Evolutionary conservation across 2,113 vertebrate species (phyloP).

Genomic region (Silurus glanis): DNA sequence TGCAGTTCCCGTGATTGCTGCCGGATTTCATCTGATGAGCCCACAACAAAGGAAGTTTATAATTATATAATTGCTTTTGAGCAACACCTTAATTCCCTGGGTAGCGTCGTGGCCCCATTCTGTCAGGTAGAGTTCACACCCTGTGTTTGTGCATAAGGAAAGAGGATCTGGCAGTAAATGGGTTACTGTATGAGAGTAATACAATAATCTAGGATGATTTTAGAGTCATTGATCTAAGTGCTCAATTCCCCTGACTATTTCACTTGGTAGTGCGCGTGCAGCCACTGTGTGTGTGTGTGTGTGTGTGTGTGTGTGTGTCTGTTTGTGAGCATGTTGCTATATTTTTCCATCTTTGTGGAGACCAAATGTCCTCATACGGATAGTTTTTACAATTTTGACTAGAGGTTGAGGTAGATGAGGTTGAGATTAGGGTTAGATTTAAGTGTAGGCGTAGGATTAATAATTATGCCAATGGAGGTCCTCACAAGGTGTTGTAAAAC

Average conservation of each 20-base stretch:
- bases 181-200: conserved; percentile 45
- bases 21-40: conserved; percentile 50
- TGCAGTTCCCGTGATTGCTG: conserved; percentile 43
- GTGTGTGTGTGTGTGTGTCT: conserved; percentile 55
- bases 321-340: not conserved
- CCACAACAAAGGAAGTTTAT: conserved; percentile 54
- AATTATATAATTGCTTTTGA: conserved; percentile 62
- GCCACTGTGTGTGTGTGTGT: conserved; percentile 28
- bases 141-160: conserved; percentile 44
- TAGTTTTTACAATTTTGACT: not conserved
- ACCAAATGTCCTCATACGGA: no score
- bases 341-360: not conserved
- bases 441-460: not conserved
- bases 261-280: not conserved
- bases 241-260: conserved; percentile 35
- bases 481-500: not conserved
- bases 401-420: no score
- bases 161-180: conserved; percentile 46
- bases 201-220: conserved; percentile 45
- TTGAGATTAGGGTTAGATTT: no score
- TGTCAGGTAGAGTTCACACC: conserved; percentile 59
- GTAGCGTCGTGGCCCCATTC: conserved; percentile 59
- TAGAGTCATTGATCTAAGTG: conserved; percentile 47
- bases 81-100: conserved; percentile 56
- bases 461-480: not conserved